These are phyloP conservation scores for Clarias laeviceps DNA, from an alignment of 2,797 vertebrate genomes.

Conservation along the genomic window DNA sequence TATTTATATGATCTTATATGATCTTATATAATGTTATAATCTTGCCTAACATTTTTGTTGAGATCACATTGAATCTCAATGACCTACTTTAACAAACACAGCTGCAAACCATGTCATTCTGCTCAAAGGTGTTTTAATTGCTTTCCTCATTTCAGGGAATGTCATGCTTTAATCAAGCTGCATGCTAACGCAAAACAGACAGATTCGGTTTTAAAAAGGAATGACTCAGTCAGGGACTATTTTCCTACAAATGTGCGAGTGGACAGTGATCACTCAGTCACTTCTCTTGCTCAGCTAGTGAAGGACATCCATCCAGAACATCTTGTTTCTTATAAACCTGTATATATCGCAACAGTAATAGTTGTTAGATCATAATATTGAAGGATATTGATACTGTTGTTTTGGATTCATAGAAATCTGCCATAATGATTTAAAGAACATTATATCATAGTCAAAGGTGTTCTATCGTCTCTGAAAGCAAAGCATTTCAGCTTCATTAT, in stretches of 20 bases:
- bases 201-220: not conserved
- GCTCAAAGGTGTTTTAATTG: not conserved
- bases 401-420: not conserved
- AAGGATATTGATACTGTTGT: not conserved
- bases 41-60: not conserved
- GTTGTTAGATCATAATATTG: not conserved
- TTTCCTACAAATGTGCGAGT: not conserved
- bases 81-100: not conserved
- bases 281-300: not conserved
- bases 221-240: not conserved
- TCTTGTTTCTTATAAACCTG: not conserved
- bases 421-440: not conserved
- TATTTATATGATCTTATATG: too few relatives aligned
- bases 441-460: not conserved
- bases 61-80: not conserved
- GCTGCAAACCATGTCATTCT: not conserved
- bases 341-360: too few relatives aligned
- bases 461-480: not conserved
- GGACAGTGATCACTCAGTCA: not conserved
- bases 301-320: not conserved
- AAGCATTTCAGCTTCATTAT: conserved; percentile 7
- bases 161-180: not conserved
- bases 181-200: not conserved
- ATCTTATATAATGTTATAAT: not conserved
- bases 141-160: not conserved